Evolutionary conservation across 2,888 invertebrate genomes (phyloP), one percentile per base, ranked within the genome.

Genomic region (Rhogogaster chlorosoma): DNA sequence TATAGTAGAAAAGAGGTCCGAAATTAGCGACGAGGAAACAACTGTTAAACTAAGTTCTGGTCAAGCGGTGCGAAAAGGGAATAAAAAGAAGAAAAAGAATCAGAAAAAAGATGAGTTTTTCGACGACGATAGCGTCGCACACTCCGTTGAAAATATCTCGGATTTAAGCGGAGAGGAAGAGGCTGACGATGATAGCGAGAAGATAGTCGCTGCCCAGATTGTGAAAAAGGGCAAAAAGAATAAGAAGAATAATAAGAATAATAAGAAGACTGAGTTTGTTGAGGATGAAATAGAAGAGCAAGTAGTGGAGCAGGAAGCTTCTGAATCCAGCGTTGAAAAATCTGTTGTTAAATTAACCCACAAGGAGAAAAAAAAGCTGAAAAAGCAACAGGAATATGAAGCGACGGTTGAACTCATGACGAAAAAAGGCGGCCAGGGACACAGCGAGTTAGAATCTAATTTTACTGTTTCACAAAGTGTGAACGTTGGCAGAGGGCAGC

Each of bases 391-490:
- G 91, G 98, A 98, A 91, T 98, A 97, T 93, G 98, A 98, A 91
- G 97, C 96, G 90, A 97, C 98, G 92, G 95, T 98, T 95, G 98
- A 98, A 92, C 92, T 97, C 89, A 94, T 98, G 94, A 96, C 97
- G 1, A 97, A 97, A 92, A 97, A 98, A 93, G 98, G 98, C 29
- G 98, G 98, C 0, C 96, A 97, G 92, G 98, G 98, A 0, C 97
- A 98, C 92, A 98, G 98, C 64, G 98, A 98, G 85, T 94, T 99
- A 22, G 98, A 97, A 85, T 97, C 97, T 57, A 99, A 99, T 94
- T 99, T 99, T 92, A 98, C 99, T 4, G 97, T 99, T 87, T 99
- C 99, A 5, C 97, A 97, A 84, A 95, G 95, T 95, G 96, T 89
- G 95, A 96, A 94, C 53, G 94, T 94, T 83, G 94, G 94, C 77